phyloP scores from a whole-genome alignment of 2,888 invertebrate genomes.

The Odiellus spinosus region DNA sequence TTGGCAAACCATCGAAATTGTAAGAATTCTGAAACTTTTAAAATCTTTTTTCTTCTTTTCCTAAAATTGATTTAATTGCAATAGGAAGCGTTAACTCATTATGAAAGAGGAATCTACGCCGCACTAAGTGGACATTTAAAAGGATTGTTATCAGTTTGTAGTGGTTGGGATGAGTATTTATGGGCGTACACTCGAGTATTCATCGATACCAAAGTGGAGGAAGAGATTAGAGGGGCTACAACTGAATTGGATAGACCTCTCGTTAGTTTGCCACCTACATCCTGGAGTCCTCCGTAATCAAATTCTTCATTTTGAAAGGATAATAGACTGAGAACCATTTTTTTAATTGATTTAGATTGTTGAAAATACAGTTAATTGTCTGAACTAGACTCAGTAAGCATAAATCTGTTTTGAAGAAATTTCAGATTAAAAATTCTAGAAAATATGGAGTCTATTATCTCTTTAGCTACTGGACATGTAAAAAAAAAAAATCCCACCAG shows the following conservation, averaged over 20 bases:
- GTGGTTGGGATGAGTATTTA: conserved; percentile 73
- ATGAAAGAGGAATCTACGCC: conserved; percentile 49
- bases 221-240: conserved; percentile 47
- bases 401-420: no score
- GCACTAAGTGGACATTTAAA: conserved; percentile 66
- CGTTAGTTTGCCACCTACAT: conserved; percentile 21
- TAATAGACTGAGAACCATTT: background rate
- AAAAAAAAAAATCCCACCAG: no score
- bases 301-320: conserved; percentile 15
- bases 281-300: conserved; percentile 21
- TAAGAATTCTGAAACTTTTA: background rate
- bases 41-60: background rate
- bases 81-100: conserved; percentile 11
- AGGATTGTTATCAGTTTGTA: conserved; percentile 53
- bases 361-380: background rate
- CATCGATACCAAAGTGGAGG: conserved; percentile 61
- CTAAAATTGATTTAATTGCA: background rate
- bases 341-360: conserved; percentile 1
- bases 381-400: no score
- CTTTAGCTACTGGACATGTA: no score
- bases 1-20: conserved; percentile 36
- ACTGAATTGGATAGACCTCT: conserved; percentile 26
- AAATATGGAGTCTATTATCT: no score
- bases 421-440: no score
- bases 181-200: conserved; percentile 67